Conservation (phyloP, 2,888 invertebrate genomes). For the Bellardia pandia region DNA sequence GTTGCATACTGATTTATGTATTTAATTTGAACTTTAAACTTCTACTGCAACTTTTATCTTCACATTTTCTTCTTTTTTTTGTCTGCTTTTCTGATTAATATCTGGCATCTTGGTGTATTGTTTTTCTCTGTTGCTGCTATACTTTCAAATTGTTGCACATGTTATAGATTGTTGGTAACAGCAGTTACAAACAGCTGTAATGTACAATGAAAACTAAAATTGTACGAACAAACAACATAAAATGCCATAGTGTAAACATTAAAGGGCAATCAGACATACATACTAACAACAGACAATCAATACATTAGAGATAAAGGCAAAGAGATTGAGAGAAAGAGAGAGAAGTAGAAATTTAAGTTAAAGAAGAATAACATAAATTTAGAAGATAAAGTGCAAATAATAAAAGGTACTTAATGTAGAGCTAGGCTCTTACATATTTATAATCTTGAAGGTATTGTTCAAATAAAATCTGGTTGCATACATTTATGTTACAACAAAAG, state of each 20-base stretch:
- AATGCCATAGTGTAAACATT: slow-evolving; percentile 59
- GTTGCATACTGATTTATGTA: not conserved
- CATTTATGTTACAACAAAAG: too few relatives aligned
- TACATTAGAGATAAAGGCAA: not conserved
- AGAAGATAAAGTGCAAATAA: too few relatives aligned
- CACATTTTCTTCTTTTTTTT: not conserved
- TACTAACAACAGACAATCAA: not conserved
- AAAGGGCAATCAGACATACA: slow-evolving; percentile 44
- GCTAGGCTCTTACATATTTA: too few relatives aligned
- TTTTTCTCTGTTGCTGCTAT: slow-evolving; percentile 9
- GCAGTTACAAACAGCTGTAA: slow-evolving; percentile 24
- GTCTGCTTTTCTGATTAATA: not conserved
- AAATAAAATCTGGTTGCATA: too few relatives aligned
- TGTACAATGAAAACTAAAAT: slow-evolving; percentile 16
- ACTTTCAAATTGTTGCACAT: slow-evolving; percentile 56
- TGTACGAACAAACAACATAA: slow-evolving; percentile 25
- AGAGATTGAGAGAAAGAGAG: not conserved
- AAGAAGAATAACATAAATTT: too few relatives aligned
- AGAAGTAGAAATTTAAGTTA: not conserved
- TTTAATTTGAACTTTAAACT: not conserved
- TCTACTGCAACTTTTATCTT: not conserved
- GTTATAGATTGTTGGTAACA: slow-evolving; percentile 1
- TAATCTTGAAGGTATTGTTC: too few relatives aligned
- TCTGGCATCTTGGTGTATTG: slow-evolving; percentile 23
- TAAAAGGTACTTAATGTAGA: too few relatives aligned